Evolutionary conservation across 1,140 invertebrate genomes (phyloP), one percentile per base, ranked within the genome.

Genomic region (Grapholita molesta): DNA sequence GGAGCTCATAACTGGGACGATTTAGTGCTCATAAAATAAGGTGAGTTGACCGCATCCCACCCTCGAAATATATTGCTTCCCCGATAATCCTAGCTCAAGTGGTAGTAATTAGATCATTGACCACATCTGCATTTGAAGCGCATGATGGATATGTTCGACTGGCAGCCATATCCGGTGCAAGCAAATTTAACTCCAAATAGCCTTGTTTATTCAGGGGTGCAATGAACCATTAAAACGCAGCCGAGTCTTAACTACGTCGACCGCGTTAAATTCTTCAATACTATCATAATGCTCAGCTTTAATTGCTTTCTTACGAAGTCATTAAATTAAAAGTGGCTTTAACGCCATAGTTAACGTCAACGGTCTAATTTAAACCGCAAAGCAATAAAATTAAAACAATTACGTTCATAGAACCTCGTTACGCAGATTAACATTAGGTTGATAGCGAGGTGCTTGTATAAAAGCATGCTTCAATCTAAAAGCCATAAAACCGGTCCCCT

Each of bases 151-250:
- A 74, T 71, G 77, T 88, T 90, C 86, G 82, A 91, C 86, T 87
- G 86, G 81, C 83, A 80, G 81, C 80, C 80, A 83, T 88, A 87
- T 90, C 88, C 87, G 89, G 86, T 83, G 81, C 83, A 84, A 87
- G 89, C 86, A 87, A 89, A 89, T 89, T 91, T 89, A 89, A 86
- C 85, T 87, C 71, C 81, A 72, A 85, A 88, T 86, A 89, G 83
- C 72, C 79, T 76, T 91, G 89, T 91, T 91, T 91, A 90, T 87
- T 88, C 84, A 87, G 86, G 84, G 85, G 89, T 91, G 88, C 89
- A 91, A 38, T 91, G 88, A 91, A 91, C 89, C 82, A 91, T 91
- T 88, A 88, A 88, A 84, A 77, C 79, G 69, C 73, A 77, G 77
- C 78, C 71, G 68, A 85, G 77, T 78, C 84, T 85, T 86, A 84